These are phyloP conservation scores for Kryptolebias marmoratus DNA, from an alignment of 2,113 vertebrate genomes.

Conservation along the genomic window DNA sequence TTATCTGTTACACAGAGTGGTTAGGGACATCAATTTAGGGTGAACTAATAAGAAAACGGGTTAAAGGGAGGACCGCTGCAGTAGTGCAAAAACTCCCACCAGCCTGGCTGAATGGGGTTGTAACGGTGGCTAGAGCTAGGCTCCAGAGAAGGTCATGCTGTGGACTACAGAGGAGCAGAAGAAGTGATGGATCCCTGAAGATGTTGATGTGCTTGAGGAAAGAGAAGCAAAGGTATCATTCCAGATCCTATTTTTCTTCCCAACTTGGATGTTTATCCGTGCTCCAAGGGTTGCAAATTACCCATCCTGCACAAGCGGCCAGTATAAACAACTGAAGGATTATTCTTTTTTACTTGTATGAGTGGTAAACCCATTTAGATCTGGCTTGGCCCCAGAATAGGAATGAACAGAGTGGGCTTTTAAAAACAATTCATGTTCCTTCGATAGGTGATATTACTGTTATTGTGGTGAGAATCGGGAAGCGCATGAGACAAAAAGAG, in stretches of 20 bases:
- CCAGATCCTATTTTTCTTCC: conserved; percentile 40
- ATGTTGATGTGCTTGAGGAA: conserved; percentile 14
- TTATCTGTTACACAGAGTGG: conserved; percentile 69
- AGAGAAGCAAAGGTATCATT: conserved; percentile 11
- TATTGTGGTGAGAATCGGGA: conserved; percentile 23
- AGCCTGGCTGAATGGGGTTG: conserved; percentile 55
- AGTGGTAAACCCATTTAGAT: conserved; percentile 60
- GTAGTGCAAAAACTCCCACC: conserved; percentile 71
- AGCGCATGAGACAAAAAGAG: conserved; percentile 8
- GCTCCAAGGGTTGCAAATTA: conserved; percentile 20
- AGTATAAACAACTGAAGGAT: not conserved
- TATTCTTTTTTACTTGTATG: conserved; percentile 29
- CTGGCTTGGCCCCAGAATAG: conserved; percentile 61
- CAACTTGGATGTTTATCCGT: conserved; percentile 20
- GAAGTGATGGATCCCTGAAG: conserved; percentile 15
- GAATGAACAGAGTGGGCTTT: conserved; percentile 59
- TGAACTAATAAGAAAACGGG: conserved; percentile 15
- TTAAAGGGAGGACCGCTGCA: conserved; percentile 31
- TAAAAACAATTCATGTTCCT: conserved; percentile 34
- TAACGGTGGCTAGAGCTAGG: conserved; percentile 37
- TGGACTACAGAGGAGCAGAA: not conserved
- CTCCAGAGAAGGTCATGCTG: conserved; percentile 20
- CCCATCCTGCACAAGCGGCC: conserved; percentile 29
- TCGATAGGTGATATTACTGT: conserved; percentile 1
- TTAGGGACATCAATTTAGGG: conserved; percentile 3